A percentile compares a stretch with the other conserved stretches of the same genome.
Evolutionary conservation across 1,140 invertebrate species (phyloP).

Genomic region (Tenebrio molitor): DNA sequence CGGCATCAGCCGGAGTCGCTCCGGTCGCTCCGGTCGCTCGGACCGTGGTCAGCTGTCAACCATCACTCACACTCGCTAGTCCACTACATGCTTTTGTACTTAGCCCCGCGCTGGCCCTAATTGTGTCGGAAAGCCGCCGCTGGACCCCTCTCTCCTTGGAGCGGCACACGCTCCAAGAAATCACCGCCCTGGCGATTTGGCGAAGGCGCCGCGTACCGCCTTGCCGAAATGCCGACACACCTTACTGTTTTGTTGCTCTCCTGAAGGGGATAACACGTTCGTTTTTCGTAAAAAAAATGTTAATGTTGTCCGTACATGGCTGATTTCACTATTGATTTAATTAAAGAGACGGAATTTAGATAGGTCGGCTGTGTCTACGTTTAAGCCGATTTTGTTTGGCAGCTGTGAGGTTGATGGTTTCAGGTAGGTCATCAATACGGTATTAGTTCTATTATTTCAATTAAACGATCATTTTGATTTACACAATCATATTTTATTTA

Average conservation of each 20-base stretch:
- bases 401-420: background rate
- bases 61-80: conserved; percentile 64
- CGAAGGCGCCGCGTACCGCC: conserved; percentile 30
- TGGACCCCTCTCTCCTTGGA: conserved; percentile 32
- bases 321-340: conserved; percentile 55
- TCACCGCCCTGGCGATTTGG: background rate
- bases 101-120: conserved; percentile 62
- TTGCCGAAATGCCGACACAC: background rate
- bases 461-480: conserved; percentile 14
- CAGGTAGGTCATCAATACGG: background rate
- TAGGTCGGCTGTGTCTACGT: background rate
- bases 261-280: conserved; percentile 29
- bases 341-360: conserved; percentile 48
- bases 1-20: conserved; percentile 7
- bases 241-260: conserved; percentile 14
- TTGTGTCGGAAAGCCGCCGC: conserved; percentile 63
- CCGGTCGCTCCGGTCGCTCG: conserved; percentile 19
- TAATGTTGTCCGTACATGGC: conserved; percentile 47
- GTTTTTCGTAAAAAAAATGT: conserved; percentile 47
- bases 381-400: conserved; percentile 28
- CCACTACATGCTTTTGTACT: conserved; percentile 66
- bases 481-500: conserved; percentile 17
- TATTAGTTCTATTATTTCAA: background rate
- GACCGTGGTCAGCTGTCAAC: conserved; percentile 65
- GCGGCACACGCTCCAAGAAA: conserved; percentile 49